phyloP scores from a whole-genome alignment of 1,140 invertebrate species.

The Branchinecta lynchi region DNA sequence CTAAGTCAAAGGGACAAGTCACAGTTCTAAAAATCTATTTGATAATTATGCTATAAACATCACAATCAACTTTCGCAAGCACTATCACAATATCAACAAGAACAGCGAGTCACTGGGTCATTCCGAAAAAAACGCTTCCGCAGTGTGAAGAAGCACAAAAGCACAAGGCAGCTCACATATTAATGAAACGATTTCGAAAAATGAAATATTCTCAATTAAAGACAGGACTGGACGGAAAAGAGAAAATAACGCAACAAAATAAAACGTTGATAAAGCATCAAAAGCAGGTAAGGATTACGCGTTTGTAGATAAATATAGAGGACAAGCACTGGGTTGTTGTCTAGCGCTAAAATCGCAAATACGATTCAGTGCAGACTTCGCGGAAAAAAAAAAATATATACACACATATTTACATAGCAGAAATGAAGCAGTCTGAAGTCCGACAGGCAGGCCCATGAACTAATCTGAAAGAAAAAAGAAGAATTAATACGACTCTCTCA shows the following conservation, averaged over 20 bases:
- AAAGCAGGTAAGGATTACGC: not conserved
- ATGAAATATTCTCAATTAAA: too few species aligned
- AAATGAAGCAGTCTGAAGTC: conserved; percentile 16
- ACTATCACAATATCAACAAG: too few species aligned
- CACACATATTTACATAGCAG: conserved; percentile 15
- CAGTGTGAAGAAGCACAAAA: too few species aligned
- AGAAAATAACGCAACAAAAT: not conserved
- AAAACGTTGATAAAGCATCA: conserved; percentile 2
- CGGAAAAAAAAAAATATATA: not conserved
- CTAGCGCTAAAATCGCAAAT: not conserved
- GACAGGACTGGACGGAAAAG: too few species aligned
- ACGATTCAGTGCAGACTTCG: not conserved
- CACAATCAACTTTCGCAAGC: too few species aligned
- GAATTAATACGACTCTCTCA: not conserved
- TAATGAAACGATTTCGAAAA: too few species aligned
- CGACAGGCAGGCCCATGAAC: conserved; percentile 19
- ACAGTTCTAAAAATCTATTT: too few species aligned
- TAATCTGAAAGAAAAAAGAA: conserved; percentile 17
- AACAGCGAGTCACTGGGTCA: too few species aligned
- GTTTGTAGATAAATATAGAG: not conserved
- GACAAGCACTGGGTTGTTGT: not conserved
- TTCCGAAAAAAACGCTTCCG: too few species aligned
- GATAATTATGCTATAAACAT: too few species aligned
- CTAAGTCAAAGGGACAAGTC: too few species aligned
- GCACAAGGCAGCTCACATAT: too few species aligned